These are phyloP conservation scores for Tenthredo distinguenda DNA, from an alignment of 2,888 invertebrate genomes.

Conservation along the genomic window DNA sequence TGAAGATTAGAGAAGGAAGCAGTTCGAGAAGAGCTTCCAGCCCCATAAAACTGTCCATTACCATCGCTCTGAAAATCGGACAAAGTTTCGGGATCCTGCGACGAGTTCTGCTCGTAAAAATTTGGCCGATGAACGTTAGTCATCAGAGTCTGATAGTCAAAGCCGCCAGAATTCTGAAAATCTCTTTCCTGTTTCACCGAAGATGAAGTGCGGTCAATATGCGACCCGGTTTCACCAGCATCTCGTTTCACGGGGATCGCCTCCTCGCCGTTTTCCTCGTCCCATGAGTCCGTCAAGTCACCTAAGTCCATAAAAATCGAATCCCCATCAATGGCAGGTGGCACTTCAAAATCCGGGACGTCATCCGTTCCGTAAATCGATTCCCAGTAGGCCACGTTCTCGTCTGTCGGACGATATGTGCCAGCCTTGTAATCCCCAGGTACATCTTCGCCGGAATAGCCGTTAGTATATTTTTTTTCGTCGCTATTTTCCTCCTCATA, in stretches of 20 bases:
- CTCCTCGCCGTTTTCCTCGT: neutral
- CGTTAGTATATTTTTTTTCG: neutral
- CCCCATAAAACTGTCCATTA: neutral
- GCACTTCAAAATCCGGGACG: slow-evolving; percentile 55
- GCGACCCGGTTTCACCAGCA: neutral
- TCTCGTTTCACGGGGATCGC: slow-evolving; percentile 13
- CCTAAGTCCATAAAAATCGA: slow-evolving; percentile 34
- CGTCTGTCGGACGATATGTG: slow-evolving; percentile 5
- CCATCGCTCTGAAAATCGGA: neutral
- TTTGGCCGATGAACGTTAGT: neutral
- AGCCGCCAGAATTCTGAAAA: neutral
- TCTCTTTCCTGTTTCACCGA: neutral
- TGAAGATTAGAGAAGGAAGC: neutral
- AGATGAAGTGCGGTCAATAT: neutral
- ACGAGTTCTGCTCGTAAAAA: neutral
- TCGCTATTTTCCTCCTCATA: neutral
- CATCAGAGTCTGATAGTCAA: neutral
- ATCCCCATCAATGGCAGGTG: slow-evolving; percentile 51
- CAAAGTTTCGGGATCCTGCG: neutral
- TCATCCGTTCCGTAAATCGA: slow-evolving; percentile 56
- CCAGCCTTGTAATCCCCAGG: neutral
- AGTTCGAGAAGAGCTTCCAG: neutral
- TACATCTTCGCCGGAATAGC: neutral
- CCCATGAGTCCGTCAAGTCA: neutral
- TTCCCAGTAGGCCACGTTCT: slow-evolving; percentile 55